These are phyloP conservation scores for Diadema setosum DNA, from an alignment of 35 echinoderm and acorn worm genomes.

Conservation along the genomic window DNA sequence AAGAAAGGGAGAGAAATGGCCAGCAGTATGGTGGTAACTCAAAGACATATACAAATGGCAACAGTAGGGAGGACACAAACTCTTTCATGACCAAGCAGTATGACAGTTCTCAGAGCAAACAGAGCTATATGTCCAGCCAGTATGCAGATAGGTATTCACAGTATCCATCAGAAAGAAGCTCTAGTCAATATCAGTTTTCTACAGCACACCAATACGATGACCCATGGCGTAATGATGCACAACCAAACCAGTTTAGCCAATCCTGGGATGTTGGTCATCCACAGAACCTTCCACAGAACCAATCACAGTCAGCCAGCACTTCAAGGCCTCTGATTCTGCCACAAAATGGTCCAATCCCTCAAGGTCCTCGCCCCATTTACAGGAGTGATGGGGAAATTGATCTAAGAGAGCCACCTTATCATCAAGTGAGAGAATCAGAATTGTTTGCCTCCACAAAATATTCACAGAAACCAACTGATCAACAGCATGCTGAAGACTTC, in stretches of 20 bases:
- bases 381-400: slow-evolving; percentile 9
- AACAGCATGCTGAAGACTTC: background rate
- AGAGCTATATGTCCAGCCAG: too few species aligned
- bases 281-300: background rate
- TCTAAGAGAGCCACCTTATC: background rate
- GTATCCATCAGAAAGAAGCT: too few species aligned
- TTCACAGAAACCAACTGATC: background rate
- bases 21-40: too few species aligned
- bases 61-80: too few species aligned
- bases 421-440: background rate
- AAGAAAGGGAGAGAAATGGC: too few species aligned
- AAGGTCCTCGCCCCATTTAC: background rate
- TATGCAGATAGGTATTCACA: too few species aligned
- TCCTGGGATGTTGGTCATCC: background rate
- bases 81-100: too few species aligned
- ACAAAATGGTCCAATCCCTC: background rate
- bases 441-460: background rate
- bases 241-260: background rate
- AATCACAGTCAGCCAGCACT: background rate
- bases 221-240: background rate
- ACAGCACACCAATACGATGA: too few species aligned
- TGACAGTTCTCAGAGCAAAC: too few species aligned
- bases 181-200: too few species aligned
- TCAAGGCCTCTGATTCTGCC: background rate
- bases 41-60: too few species aligned